Evolutionary conservation across 2,113 vertebrate species (phyloP).

Genomic region (Pituophis catenifer): DNA sequence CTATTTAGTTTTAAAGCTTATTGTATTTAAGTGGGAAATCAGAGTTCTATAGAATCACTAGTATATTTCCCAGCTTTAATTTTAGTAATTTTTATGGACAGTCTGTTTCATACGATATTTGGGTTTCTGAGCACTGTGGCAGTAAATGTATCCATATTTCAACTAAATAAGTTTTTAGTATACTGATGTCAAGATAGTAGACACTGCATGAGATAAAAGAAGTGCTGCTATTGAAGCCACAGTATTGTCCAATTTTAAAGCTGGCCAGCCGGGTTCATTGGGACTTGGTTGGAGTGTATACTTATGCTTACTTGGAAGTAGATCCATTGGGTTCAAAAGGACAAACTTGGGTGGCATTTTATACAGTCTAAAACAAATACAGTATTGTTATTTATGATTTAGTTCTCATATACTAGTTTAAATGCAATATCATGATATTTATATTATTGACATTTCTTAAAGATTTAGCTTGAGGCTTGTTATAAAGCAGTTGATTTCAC

Average conservation of each 20-base stretch:
- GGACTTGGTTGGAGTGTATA: background rate
- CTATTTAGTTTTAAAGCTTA: background rate
- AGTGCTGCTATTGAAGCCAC: background rate
- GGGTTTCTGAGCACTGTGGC: background rate
- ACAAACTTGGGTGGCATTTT: background rate
- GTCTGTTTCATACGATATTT: background rate
- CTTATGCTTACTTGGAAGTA: background rate
- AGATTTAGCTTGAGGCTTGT: background rate
- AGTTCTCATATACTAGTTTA: conserved; percentile 32
- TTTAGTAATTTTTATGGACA: background rate
- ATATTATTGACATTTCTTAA: conserved; percentile 17
- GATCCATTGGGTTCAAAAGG: background rate
- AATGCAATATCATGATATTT: background rate
- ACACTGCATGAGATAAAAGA: background rate
- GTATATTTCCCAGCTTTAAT: background rate
- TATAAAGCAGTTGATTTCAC: conserved; percentile 13
- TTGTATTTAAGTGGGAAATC: background rate
- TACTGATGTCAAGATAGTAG: background rate
- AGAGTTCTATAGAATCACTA: background rate
- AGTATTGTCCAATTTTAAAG: background rate
- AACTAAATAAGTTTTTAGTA: background rate
- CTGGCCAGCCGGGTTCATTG: background rate
- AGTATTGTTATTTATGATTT: conserved; percentile 13
- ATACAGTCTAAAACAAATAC: background rate
- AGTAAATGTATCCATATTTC: background rate